Conservation (phyloP, 2,888 invertebrate genomes). For the Ectemnius cavifrons region DNA sequence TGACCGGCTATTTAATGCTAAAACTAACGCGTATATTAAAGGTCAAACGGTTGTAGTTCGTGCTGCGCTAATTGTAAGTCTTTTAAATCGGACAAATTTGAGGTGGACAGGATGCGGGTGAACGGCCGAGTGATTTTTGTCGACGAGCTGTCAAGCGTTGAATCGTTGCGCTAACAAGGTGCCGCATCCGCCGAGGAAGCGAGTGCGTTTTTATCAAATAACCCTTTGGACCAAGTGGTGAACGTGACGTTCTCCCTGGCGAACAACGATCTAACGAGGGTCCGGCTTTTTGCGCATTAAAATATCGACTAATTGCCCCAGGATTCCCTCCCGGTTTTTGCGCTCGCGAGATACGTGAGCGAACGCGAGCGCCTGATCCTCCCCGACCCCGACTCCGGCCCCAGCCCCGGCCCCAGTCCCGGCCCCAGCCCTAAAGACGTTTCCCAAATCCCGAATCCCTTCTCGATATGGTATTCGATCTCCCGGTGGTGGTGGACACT, state of each 20-base stretch:
- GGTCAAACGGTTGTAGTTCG: too few species aligned
- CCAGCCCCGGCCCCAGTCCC: not conserved
- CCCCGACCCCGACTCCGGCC: not conserved
- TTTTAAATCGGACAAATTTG: not conserved
- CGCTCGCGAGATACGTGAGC: conserved; percentile 20
- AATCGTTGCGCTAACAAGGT: conserved; percentile 77
- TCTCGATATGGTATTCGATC: too few species aligned
- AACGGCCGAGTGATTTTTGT: conserved; percentile 76
- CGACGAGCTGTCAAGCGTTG: conserved; percentile 70
- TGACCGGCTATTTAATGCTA: too few species aligned
- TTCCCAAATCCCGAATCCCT: conserved; percentile 19
- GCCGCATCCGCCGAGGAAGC: conserved; percentile 70
- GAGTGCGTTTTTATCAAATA: conserved; percentile 68
- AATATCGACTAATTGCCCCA: conserved; percentile 78
- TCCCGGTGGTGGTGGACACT: not conserved
- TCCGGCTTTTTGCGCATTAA: conserved; percentile 76
- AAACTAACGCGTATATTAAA: too few species aligned
- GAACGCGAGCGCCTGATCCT: not conserved
- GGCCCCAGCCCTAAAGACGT: not conserved
- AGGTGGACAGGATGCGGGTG: conserved; percentile 54
- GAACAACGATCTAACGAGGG: conserved; percentile 71
- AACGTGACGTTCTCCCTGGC: conserved; percentile 57
- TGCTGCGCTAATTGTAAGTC: too few species aligned
- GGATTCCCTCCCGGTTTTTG: conserved; percentile 74
- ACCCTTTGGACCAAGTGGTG: conserved; percentile 59